A percentile compares a stretch with the other conserved stretches of the same genome.
phyloP scores from a whole-genome alignment of 2,888 invertebrate genomes.

The Malthinus flaveolus region DNA sequence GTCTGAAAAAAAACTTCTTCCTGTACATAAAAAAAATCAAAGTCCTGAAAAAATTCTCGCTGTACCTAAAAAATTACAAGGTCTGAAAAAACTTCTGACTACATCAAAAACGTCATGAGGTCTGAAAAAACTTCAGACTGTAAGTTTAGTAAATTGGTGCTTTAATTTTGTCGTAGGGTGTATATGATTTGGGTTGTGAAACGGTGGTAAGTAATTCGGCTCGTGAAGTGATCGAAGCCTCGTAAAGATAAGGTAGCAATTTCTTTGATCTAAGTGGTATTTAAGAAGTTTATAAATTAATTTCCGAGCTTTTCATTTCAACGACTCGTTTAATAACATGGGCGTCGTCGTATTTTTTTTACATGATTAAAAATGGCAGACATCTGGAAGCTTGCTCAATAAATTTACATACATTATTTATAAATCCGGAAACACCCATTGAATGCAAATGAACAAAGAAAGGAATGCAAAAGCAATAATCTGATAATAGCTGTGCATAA shows the following conservation, averaged over 20 bases:
- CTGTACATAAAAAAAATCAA: too few relatives aligned
- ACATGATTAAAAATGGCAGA: constrained; percentile 19
- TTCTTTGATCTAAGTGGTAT: constrained; percentile 20
- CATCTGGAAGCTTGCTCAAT: constrained; percentile 18
- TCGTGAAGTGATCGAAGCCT: constrained; percentile 31
- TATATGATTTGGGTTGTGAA: constrained; percentile 37
- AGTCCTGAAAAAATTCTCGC: too few relatives aligned
- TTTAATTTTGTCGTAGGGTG: too few relatives aligned
- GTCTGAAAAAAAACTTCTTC: too few relatives aligned
- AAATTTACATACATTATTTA: constrained; percentile 21
- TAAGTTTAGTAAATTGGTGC: too few relatives aligned
- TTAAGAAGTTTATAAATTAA: constrained; percentile 28
- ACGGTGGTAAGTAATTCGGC: constrained; percentile 17
- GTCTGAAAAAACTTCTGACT: too few relatives aligned
- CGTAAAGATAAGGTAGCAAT: constrained; percentile 32
- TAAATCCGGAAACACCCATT: constrained; percentile 21
- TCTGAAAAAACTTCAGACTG: too few relatives aligned
- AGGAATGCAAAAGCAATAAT: constrained; percentile 19
- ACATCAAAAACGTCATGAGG: too few relatives aligned
- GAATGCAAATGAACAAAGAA: constrained; percentile 18
- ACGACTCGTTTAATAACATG: constrained; percentile 16
- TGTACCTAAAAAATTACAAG: too few relatives aligned
- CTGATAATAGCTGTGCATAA: constrained; percentile 19
- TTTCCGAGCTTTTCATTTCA: constrained; percentile 23
- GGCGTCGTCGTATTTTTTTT: constrained; percentile 16